Conservation (phyloP, 2,888 invertebrate species). For the Salticus scenicus region DNA sequence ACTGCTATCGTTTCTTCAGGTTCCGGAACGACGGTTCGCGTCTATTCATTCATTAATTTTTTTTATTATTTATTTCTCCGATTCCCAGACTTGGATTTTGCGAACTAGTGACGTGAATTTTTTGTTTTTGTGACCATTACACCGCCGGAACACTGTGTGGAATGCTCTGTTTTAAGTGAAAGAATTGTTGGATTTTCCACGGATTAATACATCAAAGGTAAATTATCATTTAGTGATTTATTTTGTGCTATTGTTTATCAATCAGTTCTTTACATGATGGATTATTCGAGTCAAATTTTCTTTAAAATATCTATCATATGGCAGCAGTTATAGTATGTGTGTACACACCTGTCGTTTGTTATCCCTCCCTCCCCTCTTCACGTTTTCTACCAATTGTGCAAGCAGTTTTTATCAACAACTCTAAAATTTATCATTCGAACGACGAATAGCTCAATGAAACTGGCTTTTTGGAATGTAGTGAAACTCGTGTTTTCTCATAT, state of each 20-base stretch:
- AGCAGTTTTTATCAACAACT: neutral
- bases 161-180: neutral
- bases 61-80: neutral
- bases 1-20: conserved; percentile 27
- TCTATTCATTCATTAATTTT: conserved; percentile 2
- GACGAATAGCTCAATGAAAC: neutral
- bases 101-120: neutral
- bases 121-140: neutral
- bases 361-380: neutral
- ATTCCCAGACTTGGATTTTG: neutral
- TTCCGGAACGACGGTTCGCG: conserved; percentile 37
- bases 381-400: neutral
- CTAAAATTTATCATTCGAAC: neutral
- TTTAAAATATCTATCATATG: no score
- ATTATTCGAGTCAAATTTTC: no score
- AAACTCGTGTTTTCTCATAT: no score
- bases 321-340: neutral
- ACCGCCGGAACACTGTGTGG: neutral
- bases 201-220: neutral
- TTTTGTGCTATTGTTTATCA: neutral
- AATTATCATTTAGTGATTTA: neutral
- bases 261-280: no score
- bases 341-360: neutral
- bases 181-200: neutral
- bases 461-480: neutral